Conservation (phyloP, 2,888 invertebrate species). For the Lissonota sp. region DNA sequence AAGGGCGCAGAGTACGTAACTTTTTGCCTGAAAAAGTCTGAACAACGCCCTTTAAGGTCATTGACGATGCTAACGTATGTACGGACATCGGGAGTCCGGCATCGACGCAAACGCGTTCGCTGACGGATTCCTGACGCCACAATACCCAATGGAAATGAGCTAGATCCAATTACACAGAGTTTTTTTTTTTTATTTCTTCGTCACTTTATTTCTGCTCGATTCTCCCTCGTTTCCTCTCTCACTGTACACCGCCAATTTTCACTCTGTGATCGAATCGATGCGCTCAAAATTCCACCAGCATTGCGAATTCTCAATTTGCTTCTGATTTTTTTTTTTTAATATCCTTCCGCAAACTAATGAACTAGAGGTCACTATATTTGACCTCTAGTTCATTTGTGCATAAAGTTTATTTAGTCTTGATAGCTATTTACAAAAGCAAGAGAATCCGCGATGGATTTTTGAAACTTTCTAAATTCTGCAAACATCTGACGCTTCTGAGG, state of each 20-base stretch:
- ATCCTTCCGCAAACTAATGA: background rate
- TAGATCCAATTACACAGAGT: slow-evolving; percentile 10
- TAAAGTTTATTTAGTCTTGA: too few species aligned
- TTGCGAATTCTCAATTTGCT: too few species aligned
- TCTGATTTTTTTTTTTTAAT: background rate
- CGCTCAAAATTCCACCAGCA: too few species aligned
- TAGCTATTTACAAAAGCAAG: too few species aligned
- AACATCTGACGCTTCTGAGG: too few species aligned
- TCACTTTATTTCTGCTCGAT: slow-evolving; percentile 24
- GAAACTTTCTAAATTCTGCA: too few species aligned
- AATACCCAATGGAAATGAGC: slow-evolving; percentile 37
- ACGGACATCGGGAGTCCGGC: slow-evolving; percentile 30
- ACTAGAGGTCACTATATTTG: too few species aligned
- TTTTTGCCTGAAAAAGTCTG: too few species aligned
- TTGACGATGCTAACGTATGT: background rate
- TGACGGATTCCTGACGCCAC: slow-evolving; percentile 22
- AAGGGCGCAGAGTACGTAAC: too few species aligned
- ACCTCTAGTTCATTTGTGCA: too few species aligned
- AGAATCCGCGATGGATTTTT: too few species aligned
- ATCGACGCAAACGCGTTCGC: slow-evolving; percentile 35
- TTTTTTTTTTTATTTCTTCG: slow-evolving; percentile 2
- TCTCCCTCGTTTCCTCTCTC: background rate
- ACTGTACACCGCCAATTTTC: background rate
- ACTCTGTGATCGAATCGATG: background rate
- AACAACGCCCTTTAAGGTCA: too few species aligned